These are phyloP conservation scores for Strigamia maritima DNA, from an alignment of 2,888 invertebrate species.

Conservation along the genomic window DNA sequence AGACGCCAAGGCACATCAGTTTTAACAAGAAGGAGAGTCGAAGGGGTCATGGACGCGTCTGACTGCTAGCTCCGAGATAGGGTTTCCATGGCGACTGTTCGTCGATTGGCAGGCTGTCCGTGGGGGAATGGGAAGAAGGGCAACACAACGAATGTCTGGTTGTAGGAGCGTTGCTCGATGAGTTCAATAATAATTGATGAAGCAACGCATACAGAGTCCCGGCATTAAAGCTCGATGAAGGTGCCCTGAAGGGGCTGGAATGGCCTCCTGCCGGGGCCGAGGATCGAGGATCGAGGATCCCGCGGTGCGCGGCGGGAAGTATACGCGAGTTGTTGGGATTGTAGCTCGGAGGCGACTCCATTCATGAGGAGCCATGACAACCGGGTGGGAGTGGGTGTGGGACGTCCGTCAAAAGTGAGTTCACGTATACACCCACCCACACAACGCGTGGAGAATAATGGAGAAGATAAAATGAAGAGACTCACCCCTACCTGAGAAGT, in stretches of 20 bases:
- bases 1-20: constrained; percentile 3
- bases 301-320: neutral
- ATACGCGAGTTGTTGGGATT: neutral
- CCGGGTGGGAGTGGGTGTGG: constrained; percentile 58
- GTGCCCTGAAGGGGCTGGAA: neutral
- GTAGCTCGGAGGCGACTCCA: constrained; percentile 1
- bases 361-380: neutral
- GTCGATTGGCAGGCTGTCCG: constrained; percentile 9
- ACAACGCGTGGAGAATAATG: neutral
- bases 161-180: neutral
- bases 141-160: neutral
- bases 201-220: constrained; percentile 23
- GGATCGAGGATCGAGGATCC: neutral
- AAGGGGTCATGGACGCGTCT: constrained; percentile 23
- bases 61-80: constrained; percentile 3
- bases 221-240: constrained; percentile 19
- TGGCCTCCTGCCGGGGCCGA: constrained; percentile 7
- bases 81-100: neutral
- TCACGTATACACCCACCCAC: constrained; percentile 52
- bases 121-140: neutral
- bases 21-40: constrained; percentile 1
- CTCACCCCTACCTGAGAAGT: constrained; percentile 65
- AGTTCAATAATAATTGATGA: constrained; percentile 23
- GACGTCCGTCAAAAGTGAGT: constrained; percentile 53
- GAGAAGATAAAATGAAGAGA: constrained; percentile 15